A percentile compares a stretch with the other conserved stretches of the same genome.
Conservation (phyloP, 2,113 vertebrate genomes). For the Syrrhaptes paradoxus region DNA sequence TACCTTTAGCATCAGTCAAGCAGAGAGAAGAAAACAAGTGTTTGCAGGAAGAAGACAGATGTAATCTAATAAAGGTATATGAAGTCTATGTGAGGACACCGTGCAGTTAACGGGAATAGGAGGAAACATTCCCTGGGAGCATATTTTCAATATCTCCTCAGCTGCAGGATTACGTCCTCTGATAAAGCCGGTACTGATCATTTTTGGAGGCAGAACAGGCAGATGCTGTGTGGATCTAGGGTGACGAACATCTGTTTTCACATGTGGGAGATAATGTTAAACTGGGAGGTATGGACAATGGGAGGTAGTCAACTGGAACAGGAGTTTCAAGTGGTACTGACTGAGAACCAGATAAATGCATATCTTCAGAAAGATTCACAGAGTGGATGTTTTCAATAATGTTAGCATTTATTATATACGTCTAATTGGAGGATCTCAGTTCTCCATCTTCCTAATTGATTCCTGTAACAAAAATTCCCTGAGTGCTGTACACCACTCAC, state of each 20-base stretch:
- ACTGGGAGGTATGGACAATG: background rate
- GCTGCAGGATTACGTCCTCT: background rate
- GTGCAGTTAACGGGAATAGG: background rate
- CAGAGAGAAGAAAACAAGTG: background rate
- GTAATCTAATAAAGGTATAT: background rate
- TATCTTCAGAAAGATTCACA: slow-evolving; percentile 43
- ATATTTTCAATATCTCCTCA: background rate
- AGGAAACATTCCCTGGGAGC: background rate
- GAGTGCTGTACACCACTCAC: slow-evolving; percentile 52
- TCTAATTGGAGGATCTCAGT: slow-evolving; percentile 61
- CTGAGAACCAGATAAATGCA: background rate
- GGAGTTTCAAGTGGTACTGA: background rate
- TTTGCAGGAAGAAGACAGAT: background rate
- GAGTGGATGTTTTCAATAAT: background rate
- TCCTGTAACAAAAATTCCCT: slow-evolving; percentile 56
- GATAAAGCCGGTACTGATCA: background rate
- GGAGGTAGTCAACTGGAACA: background rate
- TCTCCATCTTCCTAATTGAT: slow-evolving; percentile 75
- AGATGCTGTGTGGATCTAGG: background rate
- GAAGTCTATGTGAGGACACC: background rate
- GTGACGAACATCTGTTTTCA: background rate
- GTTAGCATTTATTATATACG: slow-evolving; percentile 55
- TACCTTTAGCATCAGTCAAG: background rate
- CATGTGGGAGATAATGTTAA: background rate
- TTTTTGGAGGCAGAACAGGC: background rate